Evolutionary conservation across 53 echinoderm and acorn worm genomes (phyloP), one percentile per base, ranked within the genome.

Genomic region (Luidia sarsii): DNA sequence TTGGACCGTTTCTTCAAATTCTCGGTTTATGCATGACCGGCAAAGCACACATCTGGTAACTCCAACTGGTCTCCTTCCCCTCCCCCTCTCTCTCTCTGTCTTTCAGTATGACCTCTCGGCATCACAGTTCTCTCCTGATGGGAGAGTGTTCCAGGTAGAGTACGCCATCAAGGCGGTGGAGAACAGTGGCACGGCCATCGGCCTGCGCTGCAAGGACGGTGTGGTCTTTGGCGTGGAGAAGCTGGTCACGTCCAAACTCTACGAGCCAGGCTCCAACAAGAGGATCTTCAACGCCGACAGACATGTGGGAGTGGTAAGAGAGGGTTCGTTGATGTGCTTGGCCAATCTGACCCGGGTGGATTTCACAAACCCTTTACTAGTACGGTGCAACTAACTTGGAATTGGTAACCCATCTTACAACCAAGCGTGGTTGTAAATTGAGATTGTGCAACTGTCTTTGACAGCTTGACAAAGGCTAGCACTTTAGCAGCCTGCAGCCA

Each of bases 121-220:
- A 2, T 97, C 97, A 3, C 97, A 97, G 84, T 97, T 97, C 70
- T 97, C 97, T 4, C 97, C 97, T 3, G 97, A 97, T 80, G 97
- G 97, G 2, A 64, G 97, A 16, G 93, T 97, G 25, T 97, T 97
- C 50, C 97, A 97, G 38, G 97, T 97, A 4, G 97, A 97, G 48
- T 97, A 97, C 91, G 97, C 97, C 23, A 66, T 97, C 60, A 97
- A 97, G 80, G 97, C 97, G 7, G 97, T 97, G 0, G 97, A 97
- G 59, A 97, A 97, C 75, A 97, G 97, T 64, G 97, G 97, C 29
- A 97, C 97, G 57, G 97, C 91, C 3, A 89, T 97, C 22, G 97
- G 93, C 19, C 80, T 97, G 16, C 81, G 97, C 48, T 93, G 97
- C 52, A 97, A 94, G 55, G 97, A 97, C 89, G 97, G 97, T 10